phyloP scores from a whole-genome alignment of 2,113 vertebrate genomes.

The Varanus komodoensis region DNA sequence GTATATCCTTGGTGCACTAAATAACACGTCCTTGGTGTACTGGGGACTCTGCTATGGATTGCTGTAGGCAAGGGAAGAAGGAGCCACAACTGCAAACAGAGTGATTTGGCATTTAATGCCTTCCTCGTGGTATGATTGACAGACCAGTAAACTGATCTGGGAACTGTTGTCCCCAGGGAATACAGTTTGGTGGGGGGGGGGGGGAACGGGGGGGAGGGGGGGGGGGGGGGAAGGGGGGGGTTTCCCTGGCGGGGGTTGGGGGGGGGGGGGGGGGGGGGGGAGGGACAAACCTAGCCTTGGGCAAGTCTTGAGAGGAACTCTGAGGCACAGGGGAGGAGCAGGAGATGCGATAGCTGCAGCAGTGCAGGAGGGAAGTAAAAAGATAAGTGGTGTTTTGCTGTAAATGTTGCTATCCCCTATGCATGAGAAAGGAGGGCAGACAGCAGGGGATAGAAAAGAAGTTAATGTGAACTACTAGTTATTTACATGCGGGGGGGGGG shows the following conservation, averaged over 20 bases:
- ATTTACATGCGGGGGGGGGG: neutral
- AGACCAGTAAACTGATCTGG: neutral
- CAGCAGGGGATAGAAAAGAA: neutral
- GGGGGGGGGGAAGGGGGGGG: no score
- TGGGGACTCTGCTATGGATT: neutral
- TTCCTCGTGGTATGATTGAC: neutral
- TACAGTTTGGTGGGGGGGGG: neutral
- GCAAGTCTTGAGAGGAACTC: neutral
- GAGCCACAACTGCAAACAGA: neutral
- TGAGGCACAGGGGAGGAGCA: neutral
- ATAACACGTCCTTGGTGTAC: neutral
- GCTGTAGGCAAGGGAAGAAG: neutral
- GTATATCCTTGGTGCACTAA: slow-evolving; percentile 15
- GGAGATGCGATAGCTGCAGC: neutral
- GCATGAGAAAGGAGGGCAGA: neutral
- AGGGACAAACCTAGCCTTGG: no score
- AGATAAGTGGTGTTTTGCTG: neutral
- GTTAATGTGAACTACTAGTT: neutral
- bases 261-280: no score
- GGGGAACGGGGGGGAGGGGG: no score
- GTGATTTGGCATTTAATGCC: neutral
- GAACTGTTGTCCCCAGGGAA: neutral
- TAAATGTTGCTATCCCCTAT: neutral
- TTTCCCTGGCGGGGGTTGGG: no score
- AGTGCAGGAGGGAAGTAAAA: no score